Conservation (phyloP, 2,797 vertebrate genomes). For the Rousettus madagascariensis region DNA sequence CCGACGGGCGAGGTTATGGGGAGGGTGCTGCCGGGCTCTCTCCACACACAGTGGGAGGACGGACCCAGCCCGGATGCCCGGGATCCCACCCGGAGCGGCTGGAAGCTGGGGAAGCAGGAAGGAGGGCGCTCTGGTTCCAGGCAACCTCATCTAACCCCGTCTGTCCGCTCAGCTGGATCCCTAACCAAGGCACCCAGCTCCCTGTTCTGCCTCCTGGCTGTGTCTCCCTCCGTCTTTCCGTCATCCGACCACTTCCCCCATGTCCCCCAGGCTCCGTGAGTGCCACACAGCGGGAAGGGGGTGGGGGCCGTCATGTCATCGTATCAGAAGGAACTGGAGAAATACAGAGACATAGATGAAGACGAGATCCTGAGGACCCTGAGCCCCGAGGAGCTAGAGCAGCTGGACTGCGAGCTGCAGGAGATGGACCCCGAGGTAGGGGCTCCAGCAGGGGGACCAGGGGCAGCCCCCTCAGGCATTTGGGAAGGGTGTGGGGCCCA, state of each 20-base stretch:
- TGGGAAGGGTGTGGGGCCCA: conserved; percentile 3
- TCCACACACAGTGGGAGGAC: neutral
- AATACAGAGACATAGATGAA: conserved; percentile 97
- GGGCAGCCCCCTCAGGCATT: neutral
- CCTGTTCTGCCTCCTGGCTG: neutral
- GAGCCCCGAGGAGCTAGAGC: conserved; percentile 91
- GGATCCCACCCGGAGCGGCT: neutral
- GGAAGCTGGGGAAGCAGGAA: neutral
- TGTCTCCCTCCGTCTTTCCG: neutral
- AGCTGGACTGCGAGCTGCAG: conserved; percentile 92
- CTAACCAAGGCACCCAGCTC: neutral
- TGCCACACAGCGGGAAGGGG: conserved; percentile 56
- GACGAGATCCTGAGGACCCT: conserved; percentile 94
- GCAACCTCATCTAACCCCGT: neutral
- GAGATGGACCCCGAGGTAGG: conserved; percentile 98
- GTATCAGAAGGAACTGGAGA: conserved; percentile 87
- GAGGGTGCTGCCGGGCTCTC: neutral
- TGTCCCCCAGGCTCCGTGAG: conserved; percentile 61
- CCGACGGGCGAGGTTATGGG: neutral
- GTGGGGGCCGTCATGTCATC: conserved; percentile 81
- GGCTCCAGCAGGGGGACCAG: neutral
- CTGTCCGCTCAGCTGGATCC: neutral
- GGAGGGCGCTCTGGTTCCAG: neutral
- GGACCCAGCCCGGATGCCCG: neutral
- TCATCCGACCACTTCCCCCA: conserved; percentile 7